A percentile compares a stretch with the other conserved stretches of the same genome.
Evolutionary conservation across 2,797 vertebrate genomes (phyloP).

Genomic region (Myoxocephalus aenaeus): DNA sequence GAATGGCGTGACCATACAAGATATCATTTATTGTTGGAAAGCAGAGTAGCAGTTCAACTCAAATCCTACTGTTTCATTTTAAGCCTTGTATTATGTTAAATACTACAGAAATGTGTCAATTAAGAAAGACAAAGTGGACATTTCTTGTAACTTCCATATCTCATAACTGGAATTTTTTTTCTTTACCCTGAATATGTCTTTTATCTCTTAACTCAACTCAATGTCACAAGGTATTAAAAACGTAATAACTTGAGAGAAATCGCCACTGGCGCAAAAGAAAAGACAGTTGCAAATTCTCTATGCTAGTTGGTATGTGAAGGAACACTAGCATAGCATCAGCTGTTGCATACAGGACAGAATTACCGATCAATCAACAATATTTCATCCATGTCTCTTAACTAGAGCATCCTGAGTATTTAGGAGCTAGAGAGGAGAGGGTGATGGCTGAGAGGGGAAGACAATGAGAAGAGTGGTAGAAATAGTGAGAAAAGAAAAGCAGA

Average conservation of each 20-base stretch:
- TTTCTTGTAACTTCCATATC: neutral
- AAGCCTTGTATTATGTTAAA: neutral
- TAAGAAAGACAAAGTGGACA: neutral
- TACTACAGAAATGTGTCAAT: neutral
- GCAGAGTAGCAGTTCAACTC: rapidly evolving
- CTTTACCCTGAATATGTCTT: neutral
- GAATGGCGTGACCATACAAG: neutral
- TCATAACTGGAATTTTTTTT: neutral
- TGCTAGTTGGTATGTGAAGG: neutral
- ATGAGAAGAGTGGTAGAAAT: constrained; percentile 12
- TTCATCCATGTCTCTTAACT: neutral
- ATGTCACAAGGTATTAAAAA: neutral
- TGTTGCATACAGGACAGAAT: no score
- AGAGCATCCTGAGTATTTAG: neutral
- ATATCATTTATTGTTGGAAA: neutral
- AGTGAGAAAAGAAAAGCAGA: constrained; percentile 21
- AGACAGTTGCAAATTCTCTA: neutral
- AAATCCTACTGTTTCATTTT: neutral
- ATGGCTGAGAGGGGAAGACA: neutral
- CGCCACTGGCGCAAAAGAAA: neutral
- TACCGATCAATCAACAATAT: neutral
- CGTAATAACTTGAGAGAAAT: neutral
- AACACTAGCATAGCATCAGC: no score
- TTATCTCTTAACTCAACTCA: neutral
- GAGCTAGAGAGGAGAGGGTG: neutral